Base-by-base conservation (phyloP, 2,888 invertebrate genomes). In the Leucophenga maculata region DNA sequence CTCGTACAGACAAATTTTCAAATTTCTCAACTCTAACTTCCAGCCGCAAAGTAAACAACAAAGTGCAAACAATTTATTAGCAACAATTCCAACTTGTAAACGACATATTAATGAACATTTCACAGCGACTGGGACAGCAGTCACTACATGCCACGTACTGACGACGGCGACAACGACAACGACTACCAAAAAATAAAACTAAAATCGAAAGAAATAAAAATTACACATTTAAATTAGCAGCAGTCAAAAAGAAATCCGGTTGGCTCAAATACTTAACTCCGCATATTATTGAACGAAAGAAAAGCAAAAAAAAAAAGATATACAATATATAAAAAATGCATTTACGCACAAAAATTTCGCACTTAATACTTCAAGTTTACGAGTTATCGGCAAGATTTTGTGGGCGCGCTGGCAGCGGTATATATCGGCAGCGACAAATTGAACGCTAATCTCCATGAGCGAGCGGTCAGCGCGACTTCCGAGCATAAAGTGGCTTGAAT, bases 351-450 rank as follows among this genome's bases (percentile, higher is more conserved):
- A 72, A 78, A 75, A 77, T 80, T 80, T 81, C 82, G 80, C 80
- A 81, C 84, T 81, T 81, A 83, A 81, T 82, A 82, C 84, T 84
- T 81, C 82, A 81, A 81, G 84, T 81, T 83, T 83, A 82, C 77
- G 80, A 62, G n/a, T 60, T 75, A 39, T 39, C 39, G 39, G 11
- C 39, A 39, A 39, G 39, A 8, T 39, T 11, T 8, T 13, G 50
- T 14, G 6, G 6, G 39, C 39, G 39, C 1, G 39, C 11, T 39
- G 39, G 3, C 1, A 50, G 50, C 6, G n/a, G 50, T 18, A 50
- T 6, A 50, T 50, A 1, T 3, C 11, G 14, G 16, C 32, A 20
- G 16, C 62, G 62, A 64, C 62, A 64, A 64, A 64, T 64, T 64
- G 62, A 48, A 22, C 22, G 48, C 48, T 64, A 64, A 64, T 64